A percentile compares a stretch with the other conserved stretches of the same genome.
Conservation (phyloP, 1,140 invertebrate genomes). For the Neodiprion lecontei region DNA sequence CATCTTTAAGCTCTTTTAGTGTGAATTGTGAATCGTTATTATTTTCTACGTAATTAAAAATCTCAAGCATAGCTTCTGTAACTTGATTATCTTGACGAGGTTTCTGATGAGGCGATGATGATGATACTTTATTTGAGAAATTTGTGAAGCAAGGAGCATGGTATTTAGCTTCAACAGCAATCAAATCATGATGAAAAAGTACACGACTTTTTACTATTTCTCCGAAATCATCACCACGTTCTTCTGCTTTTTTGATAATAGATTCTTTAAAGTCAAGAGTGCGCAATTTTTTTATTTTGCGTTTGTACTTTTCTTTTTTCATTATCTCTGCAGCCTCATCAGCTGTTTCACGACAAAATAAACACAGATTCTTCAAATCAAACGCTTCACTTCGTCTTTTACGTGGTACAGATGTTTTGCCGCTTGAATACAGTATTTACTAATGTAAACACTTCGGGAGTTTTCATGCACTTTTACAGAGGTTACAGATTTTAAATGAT, state of each 20-base stretch:
- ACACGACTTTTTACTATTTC: slow-evolving; percentile 39
- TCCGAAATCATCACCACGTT: slow-evolving; percentile 26
- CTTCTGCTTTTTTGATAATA: slow-evolving; percentile 35
- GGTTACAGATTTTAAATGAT: slow-evolving; percentile 25
- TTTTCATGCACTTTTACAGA: slow-evolving; percentile 34
- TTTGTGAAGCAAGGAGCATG: slow-evolving; percentile 45
- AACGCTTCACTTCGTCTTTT: slow-evolving; percentile 42
- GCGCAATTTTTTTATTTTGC: slow-evolving; percentile 43
- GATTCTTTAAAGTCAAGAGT: slow-evolving; percentile 29
- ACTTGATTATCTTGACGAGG: slow-evolving; percentile 10
- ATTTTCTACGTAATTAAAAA: slow-evolving; percentile 19
- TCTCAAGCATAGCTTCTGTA: slow-evolving; percentile 20
- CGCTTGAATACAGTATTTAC: slow-evolving; percentile 34
- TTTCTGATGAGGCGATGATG: neutral
- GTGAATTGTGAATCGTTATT: slow-evolving; percentile 18
- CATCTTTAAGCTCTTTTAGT: slow-evolving; percentile 43
- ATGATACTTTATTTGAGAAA: slow-evolving; percentile 43
- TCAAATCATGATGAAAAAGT: slow-evolving; percentile 44
- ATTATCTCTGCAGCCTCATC: slow-evolving; percentile 37
- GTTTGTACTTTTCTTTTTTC: slow-evolving; percentile 45
- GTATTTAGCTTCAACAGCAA: slow-evolving; percentile 46
- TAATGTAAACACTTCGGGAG: slow-evolving; percentile 33
- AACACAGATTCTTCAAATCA: slow-evolving; percentile 30
- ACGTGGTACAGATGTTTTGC: slow-evolving; percentile 37
- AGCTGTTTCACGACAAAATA: slow-evolving; percentile 37